Evolutionary conservation across 2,113 vertebrate genomes (phyloP).

Genomic region (Istiophorus platypterus): DNA sequence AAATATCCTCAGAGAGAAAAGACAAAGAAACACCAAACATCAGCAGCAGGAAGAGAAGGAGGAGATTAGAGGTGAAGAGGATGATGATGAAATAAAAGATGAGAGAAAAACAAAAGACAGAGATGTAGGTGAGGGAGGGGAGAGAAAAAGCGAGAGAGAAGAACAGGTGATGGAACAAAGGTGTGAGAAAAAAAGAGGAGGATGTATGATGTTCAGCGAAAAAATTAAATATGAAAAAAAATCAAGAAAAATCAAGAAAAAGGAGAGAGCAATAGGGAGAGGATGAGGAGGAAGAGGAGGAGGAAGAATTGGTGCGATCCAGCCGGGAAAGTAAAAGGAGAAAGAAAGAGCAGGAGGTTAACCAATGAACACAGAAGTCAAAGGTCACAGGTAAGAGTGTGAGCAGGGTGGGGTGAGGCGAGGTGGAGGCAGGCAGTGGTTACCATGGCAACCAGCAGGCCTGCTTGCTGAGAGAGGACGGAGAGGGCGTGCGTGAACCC

Average conservation of each 20-base stretch:
- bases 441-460: constrained; percentile 43
- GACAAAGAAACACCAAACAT: not conserved
- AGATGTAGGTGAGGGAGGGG: not conserved
- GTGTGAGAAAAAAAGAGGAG: not conserved
- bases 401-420: not conserved
- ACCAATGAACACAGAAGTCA: constrained; percentile 62
- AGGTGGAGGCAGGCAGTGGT: constrained; percentile 27
- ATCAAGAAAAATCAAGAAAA: not conserved
- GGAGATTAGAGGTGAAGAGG: not conserved
- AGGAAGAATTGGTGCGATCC: constrained; percentile 53
- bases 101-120: no score
- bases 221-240: no score
- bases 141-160: not conserved
- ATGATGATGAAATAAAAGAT: no score
- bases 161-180: not conserved
- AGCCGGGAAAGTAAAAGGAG: constrained; percentile 65
- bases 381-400: constrained; percentile 51
- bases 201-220: not conserved
- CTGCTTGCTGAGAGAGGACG: constrained; percentile 67
- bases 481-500: not conserved
- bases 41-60: not conserved
- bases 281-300: not conserved
- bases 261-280: not conserved
- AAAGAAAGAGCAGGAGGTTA: constrained; percentile 77
- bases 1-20: not conserved